These are phyloP conservation scores for Crotalus viridis DNA, from an alignment of 2,113 vertebrate species.

Conservation along the genomic window DNA sequence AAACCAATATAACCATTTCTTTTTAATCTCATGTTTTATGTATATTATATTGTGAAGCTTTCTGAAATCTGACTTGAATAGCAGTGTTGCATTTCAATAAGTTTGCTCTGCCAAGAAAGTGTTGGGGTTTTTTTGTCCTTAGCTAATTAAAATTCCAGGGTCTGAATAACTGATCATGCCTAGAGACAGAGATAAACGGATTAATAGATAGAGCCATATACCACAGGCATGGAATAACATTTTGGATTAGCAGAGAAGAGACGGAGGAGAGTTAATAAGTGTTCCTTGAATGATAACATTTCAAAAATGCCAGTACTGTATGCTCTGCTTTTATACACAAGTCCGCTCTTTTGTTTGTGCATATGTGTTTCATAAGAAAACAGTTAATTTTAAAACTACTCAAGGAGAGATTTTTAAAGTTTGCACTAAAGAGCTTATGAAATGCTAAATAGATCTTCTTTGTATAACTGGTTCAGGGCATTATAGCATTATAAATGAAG, in stretches of 20 bases:
- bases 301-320: conserved; percentile 31
- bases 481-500: background rate
- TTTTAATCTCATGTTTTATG: conserved; percentile 39
- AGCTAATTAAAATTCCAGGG: conserved; percentile 70
- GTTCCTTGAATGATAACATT: conserved; percentile 41
- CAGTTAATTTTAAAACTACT: conserved; percentile 37
- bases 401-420: conserved; percentile 1
- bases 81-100: conserved; percentile 61
- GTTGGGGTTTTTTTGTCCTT: conserved; percentile 51
- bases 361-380: conserved; percentile 21
- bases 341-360: conserved; percentile 29
- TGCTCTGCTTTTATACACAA: background rate
- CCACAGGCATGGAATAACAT: conserved; percentile 55
- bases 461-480: background rate
- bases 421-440: conserved; percentile 1
- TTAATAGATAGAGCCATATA: conserved; percentile 62
- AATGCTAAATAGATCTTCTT: conserved; percentile 23
- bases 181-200: conserved; percentile 62
- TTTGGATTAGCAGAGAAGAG: conserved; percentile 56
- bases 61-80: conserved; percentile 63
- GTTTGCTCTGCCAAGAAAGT: conserved; percentile 57
- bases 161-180: conserved; percentile 65
- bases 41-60: conserved; percentile 47
- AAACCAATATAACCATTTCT: conserved; percentile 34
- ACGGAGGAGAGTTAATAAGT: conserved; percentile 51